Conservation (phyloP, 2,113 vertebrate genomes). For the Nanorana parkeri region DNA sequence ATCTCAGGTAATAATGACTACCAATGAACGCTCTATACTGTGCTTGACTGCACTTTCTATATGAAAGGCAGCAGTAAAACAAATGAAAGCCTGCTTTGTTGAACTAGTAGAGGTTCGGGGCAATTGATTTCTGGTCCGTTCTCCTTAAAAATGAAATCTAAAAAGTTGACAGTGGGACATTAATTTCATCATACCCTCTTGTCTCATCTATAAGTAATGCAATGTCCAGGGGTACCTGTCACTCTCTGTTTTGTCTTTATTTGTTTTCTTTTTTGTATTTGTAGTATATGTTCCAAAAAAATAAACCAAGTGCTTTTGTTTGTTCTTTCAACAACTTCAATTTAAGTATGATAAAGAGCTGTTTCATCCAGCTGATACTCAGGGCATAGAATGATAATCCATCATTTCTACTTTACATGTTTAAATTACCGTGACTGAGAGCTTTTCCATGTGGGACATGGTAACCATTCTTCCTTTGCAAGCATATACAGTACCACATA, state of each 20-base stretch:
- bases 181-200: slow-evolving; percentile 88
- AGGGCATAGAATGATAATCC: slow-evolving; percentile 52
- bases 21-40: slow-evolving; percentile 77
- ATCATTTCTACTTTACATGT: slow-evolving; percentile 55
- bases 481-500: slow-evolving; percentile 1
- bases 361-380: slow-evolving; percentile 52
- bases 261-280: slow-evolving; percentile 63
- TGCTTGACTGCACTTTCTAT: slow-evolving; percentile 85
- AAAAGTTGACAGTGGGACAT: slow-evolving; percentile 90
- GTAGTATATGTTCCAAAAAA: not conserved
- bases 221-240: slow-evolving; percentile 80
- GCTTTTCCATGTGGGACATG: slow-evolving; percentile 43
- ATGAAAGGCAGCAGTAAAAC: slow-evolving; percentile 84
- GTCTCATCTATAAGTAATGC: slow-evolving; percentile 87
- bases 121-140: slow-evolving; percentile 87
- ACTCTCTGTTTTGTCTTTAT: slow-evolving; percentile 82
- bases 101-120: slow-evolving; percentile 84
- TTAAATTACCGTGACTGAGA: slow-evolving; percentile 52
- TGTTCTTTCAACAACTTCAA: slow-evolving; percentile 36
- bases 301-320: slow-evolving; percentile 6
- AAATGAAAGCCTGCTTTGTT: slow-evolving; percentile 85
- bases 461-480: slow-evolving; percentile 16
- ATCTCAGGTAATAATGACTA: slow-evolving; percentile 76
- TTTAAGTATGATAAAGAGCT: slow-evolving; percentile 48
- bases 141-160: slow-evolving; percentile 90